Base-by-base conservation (phyloP, 2,113 vertebrate species). In the Apaloderma vittatum region DNA sequence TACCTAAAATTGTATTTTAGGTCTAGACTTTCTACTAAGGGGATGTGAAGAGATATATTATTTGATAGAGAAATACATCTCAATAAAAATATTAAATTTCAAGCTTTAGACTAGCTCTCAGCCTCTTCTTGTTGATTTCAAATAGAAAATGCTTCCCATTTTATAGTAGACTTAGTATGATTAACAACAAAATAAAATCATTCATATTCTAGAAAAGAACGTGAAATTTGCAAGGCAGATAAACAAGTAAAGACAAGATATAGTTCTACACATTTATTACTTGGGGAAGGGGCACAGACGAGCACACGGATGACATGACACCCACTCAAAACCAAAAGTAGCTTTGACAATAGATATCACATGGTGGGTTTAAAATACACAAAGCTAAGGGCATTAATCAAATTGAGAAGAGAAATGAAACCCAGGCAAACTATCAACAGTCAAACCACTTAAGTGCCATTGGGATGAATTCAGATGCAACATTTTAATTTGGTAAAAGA, bases 381-480 rank as follows among this genome's bases (percentile, higher is more conserved):
- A 80, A 86, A 88, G 32, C 37, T 49, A 77, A 71, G 20, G n/a
- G 12, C n/a, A 86, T 83, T 83, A 90, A 82, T 86, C 85, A 94
- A 96, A 76, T 6, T 62, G 71, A 93, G 67, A 96, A 63, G 36
- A 85, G 73, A 95, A 96, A 90, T 86, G 43, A 96, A 96, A 93
- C n/a, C 18, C 20, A 57, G 37, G 55, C 46, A 83, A 79, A 27
- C 54, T 59, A 83, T 68, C 54, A 88, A 70, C 11, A 77, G 59
- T 30, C 51, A 51, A 88, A 85, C 46, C 51, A 92, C 43, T 77
- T 9, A 27, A 45, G 29, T 63, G 43, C 11, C 48, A 71, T 4
- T 49, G 19, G 32, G 20, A 88, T 70, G 88, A 93, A 83, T 43
- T 86, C 46, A 84, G 37, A 86, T 45, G 6, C 34, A 90, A 43